Evolutionary conservation across 2,888 invertebrate species (phyloP).

Genomic region (Agrypnus murinus): DNA sequence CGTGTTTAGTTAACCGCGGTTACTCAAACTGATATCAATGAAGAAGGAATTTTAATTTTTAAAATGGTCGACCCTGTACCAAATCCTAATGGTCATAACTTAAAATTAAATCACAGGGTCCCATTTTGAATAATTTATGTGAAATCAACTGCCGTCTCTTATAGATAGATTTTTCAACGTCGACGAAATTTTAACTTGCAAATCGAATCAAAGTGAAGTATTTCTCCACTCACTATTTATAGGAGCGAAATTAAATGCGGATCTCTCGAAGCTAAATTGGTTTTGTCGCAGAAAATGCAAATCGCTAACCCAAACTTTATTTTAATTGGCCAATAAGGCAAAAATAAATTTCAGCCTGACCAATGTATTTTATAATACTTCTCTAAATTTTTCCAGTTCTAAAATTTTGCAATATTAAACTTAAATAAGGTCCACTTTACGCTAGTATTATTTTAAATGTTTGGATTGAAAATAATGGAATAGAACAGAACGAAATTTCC

Average conservation of each 20-base stretch:
- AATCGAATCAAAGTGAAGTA: constrained; percentile 52
- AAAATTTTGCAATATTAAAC: too few species aligned
- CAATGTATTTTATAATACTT: constrained; percentile 16
- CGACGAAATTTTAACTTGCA: constrained; percentile 38
- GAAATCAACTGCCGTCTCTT: constrained; percentile 25
- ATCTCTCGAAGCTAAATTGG: constrained; percentile 57
- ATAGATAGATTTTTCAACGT: constrained; percentile 30
- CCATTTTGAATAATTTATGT: constrained; percentile 32
- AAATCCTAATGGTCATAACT: constrained; percentile 12
- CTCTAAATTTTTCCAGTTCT: not conserved
- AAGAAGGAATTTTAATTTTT: too few species aligned
- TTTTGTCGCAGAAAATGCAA: constrained; percentile 61
- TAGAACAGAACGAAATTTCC: too few species aligned
- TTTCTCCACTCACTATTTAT: constrained; percentile 58
- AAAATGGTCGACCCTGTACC: not conserved
- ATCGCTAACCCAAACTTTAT: constrained; percentile 58
- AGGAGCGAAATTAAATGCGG: constrained; percentile 59
- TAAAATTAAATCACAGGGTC: constrained; percentile 10
- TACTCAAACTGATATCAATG: too few species aligned
- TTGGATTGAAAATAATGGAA: too few species aligned
- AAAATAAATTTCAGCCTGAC: constrained; percentile 54
- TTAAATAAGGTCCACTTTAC: too few species aligned
- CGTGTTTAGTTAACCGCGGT: too few species aligned
- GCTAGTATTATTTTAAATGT: too few species aligned
- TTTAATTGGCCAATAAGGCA: constrained; percentile 60